A percentile compares a stretch with the other conserved stretches of the same genome.
phyloP scores from a whole-genome alignment of 2,113 vertebrate genomes.

The Engraulis encrasicolus region DNA sequence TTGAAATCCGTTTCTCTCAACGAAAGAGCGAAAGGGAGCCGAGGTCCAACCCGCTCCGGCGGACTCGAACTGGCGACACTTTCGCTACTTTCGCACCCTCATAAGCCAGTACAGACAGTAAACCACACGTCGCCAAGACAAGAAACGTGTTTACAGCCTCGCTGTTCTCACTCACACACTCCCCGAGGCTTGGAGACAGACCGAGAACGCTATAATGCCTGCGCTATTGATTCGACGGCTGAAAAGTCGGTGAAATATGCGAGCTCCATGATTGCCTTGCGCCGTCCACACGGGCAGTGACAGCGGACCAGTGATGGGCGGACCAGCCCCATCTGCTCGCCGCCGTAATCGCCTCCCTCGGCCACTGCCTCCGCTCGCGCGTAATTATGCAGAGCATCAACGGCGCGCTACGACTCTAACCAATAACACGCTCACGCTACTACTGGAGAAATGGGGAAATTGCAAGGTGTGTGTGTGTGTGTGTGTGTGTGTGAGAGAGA shows the following conservation, averaged over 20 bases:
- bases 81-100: conserved; percentile 59
- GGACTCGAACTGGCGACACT: conserved; percentile 58
- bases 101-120: conserved; percentile 49
- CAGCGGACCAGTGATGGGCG: no score
- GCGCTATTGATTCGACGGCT: conserved; percentile 33
- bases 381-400: conserved; percentile 88
- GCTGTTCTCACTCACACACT: neutral
- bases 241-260: conserved; percentile 39
- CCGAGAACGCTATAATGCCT: conserved; percentile 20
- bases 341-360: conserved; percentile 88
- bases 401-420: conserved; percentile 78
- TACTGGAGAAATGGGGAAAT: conserved; percentile 71
- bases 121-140: conserved; percentile 28
- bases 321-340: conserved; percentile 87
- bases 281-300: conserved; percentile 78
- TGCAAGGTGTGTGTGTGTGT: no score
- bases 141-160: conserved; percentile 11
- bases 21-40: neutral
- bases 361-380: conserved; percentile 82
- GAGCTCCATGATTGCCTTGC: conserved; percentile 58
- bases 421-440: conserved; percentile 73
- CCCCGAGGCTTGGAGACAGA: neutral
- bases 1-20: neutral
- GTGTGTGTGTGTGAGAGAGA: no score
- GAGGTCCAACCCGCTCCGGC: conserved; percentile 75